These are phyloP conservation scores for Bimastos eiseni DNA, from an alignment of 2,888 invertebrate species.

Conservation along the genomic window DNA sequence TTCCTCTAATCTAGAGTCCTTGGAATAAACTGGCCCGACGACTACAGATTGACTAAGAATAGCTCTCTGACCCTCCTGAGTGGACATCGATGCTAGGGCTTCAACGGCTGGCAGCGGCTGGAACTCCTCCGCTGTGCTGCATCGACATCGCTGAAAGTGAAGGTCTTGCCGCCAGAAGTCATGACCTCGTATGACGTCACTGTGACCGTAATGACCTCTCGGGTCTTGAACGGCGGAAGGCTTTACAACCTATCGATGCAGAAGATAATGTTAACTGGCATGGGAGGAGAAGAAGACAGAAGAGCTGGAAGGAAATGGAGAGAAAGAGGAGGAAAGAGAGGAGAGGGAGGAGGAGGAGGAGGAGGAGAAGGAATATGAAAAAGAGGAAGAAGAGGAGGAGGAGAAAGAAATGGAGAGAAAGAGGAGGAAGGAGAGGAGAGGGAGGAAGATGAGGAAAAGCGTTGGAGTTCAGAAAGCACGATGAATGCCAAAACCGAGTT, in stretches of 20 bases:
- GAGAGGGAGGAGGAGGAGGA: no score
- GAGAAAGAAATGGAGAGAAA: no score
- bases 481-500: not conserved
- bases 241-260: not conserved
- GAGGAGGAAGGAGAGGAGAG: no score
- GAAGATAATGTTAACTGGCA: not conserved
- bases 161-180: slow-evolving; percentile 16
- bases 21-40: no score
- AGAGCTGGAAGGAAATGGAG: no score
- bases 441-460: no score
- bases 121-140: slow-evolving; percentile 17
- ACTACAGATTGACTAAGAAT: not conserved
- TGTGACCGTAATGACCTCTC: not conserved
- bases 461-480: no score
- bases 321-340: no score
- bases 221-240: slow-evolving; percentile 3
- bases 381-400: no score
- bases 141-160: not conserved
- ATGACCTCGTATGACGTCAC: slow-evolving; percentile 13
- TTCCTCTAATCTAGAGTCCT: no score
- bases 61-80: not conserved
- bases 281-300: no score
- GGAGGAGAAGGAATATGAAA: no score
- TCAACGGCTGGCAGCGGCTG: not conserved
- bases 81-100: not conserved